Percentiles rank a stretch among this genome's conserved stretches.
These are phyloP conservation scores for Takifugu ocellatus DNA, from an alignment of 2,797 vertebrate genomes.

Conservation along the genomic window DNA sequence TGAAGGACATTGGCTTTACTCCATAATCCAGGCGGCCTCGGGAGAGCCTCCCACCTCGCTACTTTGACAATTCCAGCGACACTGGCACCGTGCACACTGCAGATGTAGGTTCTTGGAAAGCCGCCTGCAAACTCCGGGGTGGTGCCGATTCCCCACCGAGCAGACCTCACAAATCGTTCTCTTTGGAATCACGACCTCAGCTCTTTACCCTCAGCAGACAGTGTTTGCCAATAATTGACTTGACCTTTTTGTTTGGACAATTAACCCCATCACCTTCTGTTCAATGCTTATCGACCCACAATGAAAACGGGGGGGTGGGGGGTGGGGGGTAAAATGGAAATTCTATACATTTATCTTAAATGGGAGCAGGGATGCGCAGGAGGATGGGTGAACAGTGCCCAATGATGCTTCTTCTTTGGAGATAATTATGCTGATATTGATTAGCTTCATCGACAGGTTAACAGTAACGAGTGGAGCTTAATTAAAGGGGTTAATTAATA, in stretches of 20 bases:
- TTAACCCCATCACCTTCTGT: slow-evolving; percentile 56
- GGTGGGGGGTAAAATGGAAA: slow-evolving; percentile 4
- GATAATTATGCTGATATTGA: slow-evolving; percentile 52
- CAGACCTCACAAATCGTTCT: slow-evolving; percentile 26
- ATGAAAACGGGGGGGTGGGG: slow-evolving; percentile 18
- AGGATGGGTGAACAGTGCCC: neutral
- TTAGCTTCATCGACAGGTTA: slow-evolving; percentile 37
- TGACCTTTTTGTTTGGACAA: slow-evolving; percentile 54
- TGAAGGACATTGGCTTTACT: too few species aligned
- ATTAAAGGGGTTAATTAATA: slow-evolving; percentile 61
- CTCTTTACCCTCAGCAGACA: slow-evolving; percentile 14
- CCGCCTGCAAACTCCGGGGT: neutral
- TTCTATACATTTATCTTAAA: slow-evolving; percentile 42
- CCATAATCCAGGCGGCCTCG: too few species aligned
- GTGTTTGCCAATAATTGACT: slow-evolving; percentile 45
- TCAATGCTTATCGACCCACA: slow-evolving; percentile 40
- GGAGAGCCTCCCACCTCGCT: too few species aligned
- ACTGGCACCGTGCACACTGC: too few species aligned
- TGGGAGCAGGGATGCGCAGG: neutral
- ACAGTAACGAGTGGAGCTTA: slow-evolving; percentile 46
- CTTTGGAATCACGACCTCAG: slow-evolving; percentile 21
- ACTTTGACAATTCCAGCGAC: too few species aligned
- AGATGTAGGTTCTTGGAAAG: too few species aligned
- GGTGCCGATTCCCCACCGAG: neutral
- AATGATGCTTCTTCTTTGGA: slow-evolving; percentile 6